A percentile compares a stretch with the other conserved stretches of the same genome.
Conservation (phyloP, 2,113 vertebrate genomes). For the Ophthalmolycus amberensis region DNA sequence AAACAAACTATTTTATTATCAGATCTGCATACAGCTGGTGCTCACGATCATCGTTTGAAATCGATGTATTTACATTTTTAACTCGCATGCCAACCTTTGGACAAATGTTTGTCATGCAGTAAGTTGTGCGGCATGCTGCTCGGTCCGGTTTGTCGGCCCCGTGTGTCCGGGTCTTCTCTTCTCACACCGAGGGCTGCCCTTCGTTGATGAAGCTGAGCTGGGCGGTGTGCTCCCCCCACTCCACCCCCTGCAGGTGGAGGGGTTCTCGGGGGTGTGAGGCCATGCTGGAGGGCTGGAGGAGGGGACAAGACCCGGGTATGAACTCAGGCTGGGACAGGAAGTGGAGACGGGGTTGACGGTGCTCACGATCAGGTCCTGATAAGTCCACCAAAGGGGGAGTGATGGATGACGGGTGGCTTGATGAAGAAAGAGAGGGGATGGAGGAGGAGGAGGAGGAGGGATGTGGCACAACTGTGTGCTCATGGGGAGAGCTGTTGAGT, state of each 20-base stretch:
- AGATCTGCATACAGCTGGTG: slow-evolving; percentile 38
- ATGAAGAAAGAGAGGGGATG: slow-evolving; percentile 56
- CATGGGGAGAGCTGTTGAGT: slow-evolving; percentile 71
- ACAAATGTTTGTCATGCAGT: slow-evolving; percentile 62
- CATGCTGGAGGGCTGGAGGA: slow-evolving; percentile 51
- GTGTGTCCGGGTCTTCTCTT: neutral
- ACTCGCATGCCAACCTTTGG: slow-evolving; percentile 42
- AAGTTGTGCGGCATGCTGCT: slow-evolving; percentile 57
- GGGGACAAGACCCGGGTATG: neutral
- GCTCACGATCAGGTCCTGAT: neutral
- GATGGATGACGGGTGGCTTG: slow-evolving; percentile 32
- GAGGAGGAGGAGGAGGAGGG: slow-evolving; percentile 50
- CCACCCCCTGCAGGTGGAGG: slow-evolving; percentile 65
- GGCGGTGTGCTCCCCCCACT: slow-evolving; percentile 60
- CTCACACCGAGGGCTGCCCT: slow-evolving; percentile 73
- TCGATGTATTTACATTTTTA: slow-evolving; percentile 45
- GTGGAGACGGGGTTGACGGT: neutral
- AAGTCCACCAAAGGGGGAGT: slow-evolving; percentile 49
- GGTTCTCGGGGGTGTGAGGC: slow-evolving; percentile 23
- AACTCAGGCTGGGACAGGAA: slow-evolving; percentile 20
- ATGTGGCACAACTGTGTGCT: slow-evolving; percentile 29
- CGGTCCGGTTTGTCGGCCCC: neutral
- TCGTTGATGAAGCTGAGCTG: slow-evolving; percentile 84
- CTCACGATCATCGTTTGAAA: slow-evolving; percentile 35
- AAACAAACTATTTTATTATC: slow-evolving; percentile 57